Evolutionary conservation across 2,888 invertebrate genomes (phyloP), one percentile per base, ranked within the genome.

Genomic region (Liposcelis brunnea): DNA sequence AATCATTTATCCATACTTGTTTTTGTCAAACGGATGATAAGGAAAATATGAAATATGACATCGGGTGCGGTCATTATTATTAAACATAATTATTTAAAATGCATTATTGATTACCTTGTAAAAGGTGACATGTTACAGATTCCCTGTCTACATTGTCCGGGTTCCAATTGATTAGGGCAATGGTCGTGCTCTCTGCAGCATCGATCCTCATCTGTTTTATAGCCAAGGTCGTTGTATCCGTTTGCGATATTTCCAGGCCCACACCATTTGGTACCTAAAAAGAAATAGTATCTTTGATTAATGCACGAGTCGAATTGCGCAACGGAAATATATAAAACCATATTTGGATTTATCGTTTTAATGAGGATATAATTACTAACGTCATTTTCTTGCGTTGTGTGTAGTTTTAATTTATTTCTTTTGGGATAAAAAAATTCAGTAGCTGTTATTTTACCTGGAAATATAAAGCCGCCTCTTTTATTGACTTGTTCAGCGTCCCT

Each of bases 201-300:
- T 18, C 66, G 65, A 58, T 83, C 83, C 54, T 80, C 77, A 43
- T 71, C 70, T 0, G 59, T 53, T 54, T 77, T 72, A 1, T 62
- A 58, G 1, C 82, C 82, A 48, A 81, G 59, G 49, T 81, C 80
- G 26, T 73, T 66, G 55, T 71, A 74, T 52, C 72, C 69, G 2
- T 56, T 55, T 1, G 82, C 80, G 11, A 68, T 61, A 48, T 70
- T 74, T 16, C 81, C 82, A 42, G 77, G 75, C 1, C 82, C 82
- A 58, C 82, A 83, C 80, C 82, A 83, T 56, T 80, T 80, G 0
- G 83, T 83, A 2, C 81, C 82, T 45, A 75, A 74, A 50, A 61
- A 63, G 44, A 14, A 35, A 7, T 5, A 35, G 7, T 6, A 7
- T 15, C 5, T 35, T 15, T 16, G 10, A 35, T 35, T 16, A 35